Conservation (phyloP, 2,888 invertebrate genomes). For the Barypeithes pellucidus region DNA sequence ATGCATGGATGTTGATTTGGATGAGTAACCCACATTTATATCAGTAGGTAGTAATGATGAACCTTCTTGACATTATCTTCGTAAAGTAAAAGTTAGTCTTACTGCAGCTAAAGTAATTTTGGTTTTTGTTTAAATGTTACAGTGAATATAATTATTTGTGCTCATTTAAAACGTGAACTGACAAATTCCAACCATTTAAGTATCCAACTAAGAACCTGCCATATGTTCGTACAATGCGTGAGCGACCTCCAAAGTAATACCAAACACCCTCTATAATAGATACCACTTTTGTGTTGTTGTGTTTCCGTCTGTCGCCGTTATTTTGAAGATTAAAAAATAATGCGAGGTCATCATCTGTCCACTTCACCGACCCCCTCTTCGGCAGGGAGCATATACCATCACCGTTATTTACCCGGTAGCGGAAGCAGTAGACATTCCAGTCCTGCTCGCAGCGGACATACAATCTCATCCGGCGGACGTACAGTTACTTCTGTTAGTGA, state of each 20-base stretch:
- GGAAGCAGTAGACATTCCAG: constrained; percentile 53
- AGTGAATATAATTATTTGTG: not conserved
- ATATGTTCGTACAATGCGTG: no score
- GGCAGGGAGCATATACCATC: constrained; percentile 53
- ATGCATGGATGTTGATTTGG: no score
- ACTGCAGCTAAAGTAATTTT: not conserved
- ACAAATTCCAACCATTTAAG: not conserved
- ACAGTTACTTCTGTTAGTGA: constrained; percentile 57
- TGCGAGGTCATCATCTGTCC: constrained; percentile 54
- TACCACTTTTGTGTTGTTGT: not conserved
- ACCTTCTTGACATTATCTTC: no score
- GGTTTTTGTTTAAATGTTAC: not conserved
- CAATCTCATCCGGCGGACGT: constrained; percentile 54
- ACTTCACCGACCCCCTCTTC: constrained; percentile 52
- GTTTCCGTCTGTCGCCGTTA: not conserved
- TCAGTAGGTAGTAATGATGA: no score
- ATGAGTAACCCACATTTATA: no score
- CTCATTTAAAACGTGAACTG: not conserved
- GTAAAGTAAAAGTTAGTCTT: no score
- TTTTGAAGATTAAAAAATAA: constrained; percentile 16
- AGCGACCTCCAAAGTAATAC: not conserved
- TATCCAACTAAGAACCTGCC: not conserved
- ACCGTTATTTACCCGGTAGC: constrained; percentile 52
- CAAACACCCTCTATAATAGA: constrained; percentile 11
- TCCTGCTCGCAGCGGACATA: constrained; percentile 55